These are phyloP conservation scores for Neogobius melanostomus DNA, from an alignment of 2,113 vertebrate genomes.

Conservation along the genomic window DNA sequence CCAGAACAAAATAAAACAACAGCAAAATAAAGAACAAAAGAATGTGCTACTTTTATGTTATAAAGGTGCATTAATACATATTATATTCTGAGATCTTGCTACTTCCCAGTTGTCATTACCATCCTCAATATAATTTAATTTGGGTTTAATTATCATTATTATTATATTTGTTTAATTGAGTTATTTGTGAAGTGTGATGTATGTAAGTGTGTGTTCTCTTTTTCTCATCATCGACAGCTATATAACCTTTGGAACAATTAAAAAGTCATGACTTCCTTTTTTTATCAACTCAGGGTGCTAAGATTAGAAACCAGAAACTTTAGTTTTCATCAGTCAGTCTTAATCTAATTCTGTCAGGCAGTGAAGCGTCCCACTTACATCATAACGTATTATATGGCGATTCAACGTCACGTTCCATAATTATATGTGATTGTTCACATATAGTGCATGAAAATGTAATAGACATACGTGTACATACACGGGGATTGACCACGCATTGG, in stretches of 20 bases:
- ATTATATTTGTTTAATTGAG: too few species aligned
- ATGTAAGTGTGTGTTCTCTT: too few species aligned
- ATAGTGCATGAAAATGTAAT: constrained; percentile 38
- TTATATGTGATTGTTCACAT: constrained; percentile 50
- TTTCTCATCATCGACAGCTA: constrained; percentile 55
- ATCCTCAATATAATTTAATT: too few species aligned
- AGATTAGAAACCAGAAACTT: constrained; percentile 35
- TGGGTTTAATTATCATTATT: too few species aligned
- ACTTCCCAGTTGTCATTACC: too few species aligned
- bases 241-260: constrained; percentile 39
- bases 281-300: constrained; percentile 37
- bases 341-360: constrained; percentile 57
- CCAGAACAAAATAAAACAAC: too few species aligned
- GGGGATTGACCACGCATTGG: constrained; percentile 30
- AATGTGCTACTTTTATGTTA: too few species aligned
- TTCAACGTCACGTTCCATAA: constrained; percentile 51
- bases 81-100: too few species aligned
- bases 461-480: constrained; percentile 15
- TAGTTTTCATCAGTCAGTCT: constrained; percentile 55
- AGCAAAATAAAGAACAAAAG: too few species aligned
- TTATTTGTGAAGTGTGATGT: too few species aligned
- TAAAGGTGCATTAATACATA: too few species aligned
- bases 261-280: constrained; percentile 10
- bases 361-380: constrained; percentile 36
- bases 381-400: constrained; percentile 52